Conservation (phyloP, 2,113 vertebrate species). For the Microtus richardsoni region DNA sequence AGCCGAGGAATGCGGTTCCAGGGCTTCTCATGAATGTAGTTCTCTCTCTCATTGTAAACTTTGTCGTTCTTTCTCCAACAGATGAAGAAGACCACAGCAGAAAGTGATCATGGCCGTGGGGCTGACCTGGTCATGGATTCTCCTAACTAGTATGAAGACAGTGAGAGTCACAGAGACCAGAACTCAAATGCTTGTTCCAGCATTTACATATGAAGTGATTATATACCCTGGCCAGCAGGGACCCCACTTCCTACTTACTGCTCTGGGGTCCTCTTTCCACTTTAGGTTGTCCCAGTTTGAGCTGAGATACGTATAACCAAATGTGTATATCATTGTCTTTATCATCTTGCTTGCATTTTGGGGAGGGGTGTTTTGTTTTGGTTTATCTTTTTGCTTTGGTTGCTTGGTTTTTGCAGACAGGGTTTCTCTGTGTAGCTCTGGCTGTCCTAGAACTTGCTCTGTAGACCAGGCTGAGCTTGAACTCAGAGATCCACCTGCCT, state of each 20-base stretch:
- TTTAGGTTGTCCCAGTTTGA: not conserved
- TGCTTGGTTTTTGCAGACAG: not conserved
- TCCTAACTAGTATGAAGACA: not conserved
- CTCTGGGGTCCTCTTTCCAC: not conserved
- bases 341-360: not conserved
- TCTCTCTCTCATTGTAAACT: not conserved
- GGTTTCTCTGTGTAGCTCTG: not conserved
- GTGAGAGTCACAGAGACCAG: not conserved
- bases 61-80: not conserved
- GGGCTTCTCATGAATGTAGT: slow-evolving; percentile 63
- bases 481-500: not conserved
- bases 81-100: not conserved
- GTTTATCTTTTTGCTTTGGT: not conserved
- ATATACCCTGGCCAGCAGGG: not conserved
- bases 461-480: not conserved
- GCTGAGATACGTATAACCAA: not conserved
- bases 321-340: not conserved
- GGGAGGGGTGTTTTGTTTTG: not conserved
- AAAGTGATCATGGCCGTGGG: not conserved
- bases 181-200: not conserved
- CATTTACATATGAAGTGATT: not conserved
- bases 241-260: not conserved
- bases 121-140: not conserved
- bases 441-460: not conserved
- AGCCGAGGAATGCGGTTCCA: slow-evolving; percentile 59